These are phyloP conservation scores for Rhagologus leucostigma DNA, from an alignment of 2,113 vertebrate species.

Conservation along the genomic window DNA sequence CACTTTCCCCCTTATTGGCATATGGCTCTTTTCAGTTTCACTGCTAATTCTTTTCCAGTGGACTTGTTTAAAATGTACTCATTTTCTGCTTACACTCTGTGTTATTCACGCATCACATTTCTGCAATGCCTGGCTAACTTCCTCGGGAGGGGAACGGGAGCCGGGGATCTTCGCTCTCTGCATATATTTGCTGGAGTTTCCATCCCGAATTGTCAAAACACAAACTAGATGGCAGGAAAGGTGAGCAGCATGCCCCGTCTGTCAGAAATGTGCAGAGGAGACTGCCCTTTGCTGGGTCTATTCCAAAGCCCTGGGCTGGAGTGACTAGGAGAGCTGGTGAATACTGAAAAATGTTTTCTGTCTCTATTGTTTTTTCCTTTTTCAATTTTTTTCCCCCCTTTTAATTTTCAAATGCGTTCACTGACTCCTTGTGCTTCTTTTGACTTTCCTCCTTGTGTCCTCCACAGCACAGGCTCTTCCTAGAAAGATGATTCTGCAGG, in stretches of 20 bases:
- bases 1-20: slow-evolving; percentile 67
- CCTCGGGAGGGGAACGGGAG: slow-evolving; percentile 44
- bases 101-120: slow-evolving; percentile 62
- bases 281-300: slow-evolving; percentile 43
- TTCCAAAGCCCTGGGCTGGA: slow-evolving; percentile 48
- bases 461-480: neutral
- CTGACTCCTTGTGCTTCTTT: neutral
- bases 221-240: slow-evolving; percentile 58
- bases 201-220: slow-evolving; percentile 56
- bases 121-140: slow-evolving; percentile 62
- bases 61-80: slow-evolving; percentile 73
- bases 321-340: slow-evolving; percentile 38
- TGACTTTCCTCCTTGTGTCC: neutral
- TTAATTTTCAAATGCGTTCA: neutral
- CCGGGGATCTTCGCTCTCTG: neutral
- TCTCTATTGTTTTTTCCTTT: neutral
- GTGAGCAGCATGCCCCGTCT: slow-evolving; percentile 4
- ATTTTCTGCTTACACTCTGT: slow-evolving; percentile 66
- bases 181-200: slow-evolving; percentile 58
- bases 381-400: fast-evolving
- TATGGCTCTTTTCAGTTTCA: slow-evolving; percentile 71
- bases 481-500: neutral
- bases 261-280: slow-evolving; percentile 44
- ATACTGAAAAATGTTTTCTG: slow-evolving; percentile 51
- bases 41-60: slow-evolving; percentile 76